phyloP scores from a whole-genome alignment of 2,113 vertebrate species.

The Progne subis region DNA sequence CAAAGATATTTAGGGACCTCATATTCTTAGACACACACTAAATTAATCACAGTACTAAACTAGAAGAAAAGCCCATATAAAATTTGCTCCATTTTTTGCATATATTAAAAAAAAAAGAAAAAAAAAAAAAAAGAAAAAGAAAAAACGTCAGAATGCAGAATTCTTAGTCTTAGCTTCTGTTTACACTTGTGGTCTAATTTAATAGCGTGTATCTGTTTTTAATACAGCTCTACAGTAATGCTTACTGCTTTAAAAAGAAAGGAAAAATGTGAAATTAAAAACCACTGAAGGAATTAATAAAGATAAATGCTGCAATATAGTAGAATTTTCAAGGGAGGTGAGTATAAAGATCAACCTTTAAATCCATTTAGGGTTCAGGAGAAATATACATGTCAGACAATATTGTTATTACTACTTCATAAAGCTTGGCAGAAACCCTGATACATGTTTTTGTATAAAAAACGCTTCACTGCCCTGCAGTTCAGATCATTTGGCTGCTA shows the following conservation, averaged over 20 bases:
- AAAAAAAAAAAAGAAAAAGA: too few species aligned
- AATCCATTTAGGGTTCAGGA: background rate
- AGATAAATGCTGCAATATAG: constrained; percentile 21
- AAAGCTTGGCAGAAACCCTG: constrained; percentile 1
- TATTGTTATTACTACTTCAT: background rate
- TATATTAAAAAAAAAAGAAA: background rate
- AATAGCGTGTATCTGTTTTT: background rate
- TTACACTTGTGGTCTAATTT: background rate
- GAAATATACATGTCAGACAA: background rate
- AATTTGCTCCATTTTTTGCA: background rate
- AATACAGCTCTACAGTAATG: background rate
- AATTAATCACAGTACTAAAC: background rate
- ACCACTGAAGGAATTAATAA: background rate
- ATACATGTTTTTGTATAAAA: background rate
- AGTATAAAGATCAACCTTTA: background rate
- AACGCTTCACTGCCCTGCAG: background rate
- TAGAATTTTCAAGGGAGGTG: constrained; percentile 10
- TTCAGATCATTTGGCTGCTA: background rate
- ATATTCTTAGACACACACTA: background rate
- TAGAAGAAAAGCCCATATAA: background rate
- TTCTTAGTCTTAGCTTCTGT: background rate
- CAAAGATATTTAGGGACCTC: background rate
- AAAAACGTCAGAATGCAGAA: background rate
- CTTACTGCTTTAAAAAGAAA: constrained; percentile 13
- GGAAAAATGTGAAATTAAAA: background rate